Base-by-base conservation (phyloP, 2,113 vertebrate species). In the Elephantulus edwardii region DNA sequence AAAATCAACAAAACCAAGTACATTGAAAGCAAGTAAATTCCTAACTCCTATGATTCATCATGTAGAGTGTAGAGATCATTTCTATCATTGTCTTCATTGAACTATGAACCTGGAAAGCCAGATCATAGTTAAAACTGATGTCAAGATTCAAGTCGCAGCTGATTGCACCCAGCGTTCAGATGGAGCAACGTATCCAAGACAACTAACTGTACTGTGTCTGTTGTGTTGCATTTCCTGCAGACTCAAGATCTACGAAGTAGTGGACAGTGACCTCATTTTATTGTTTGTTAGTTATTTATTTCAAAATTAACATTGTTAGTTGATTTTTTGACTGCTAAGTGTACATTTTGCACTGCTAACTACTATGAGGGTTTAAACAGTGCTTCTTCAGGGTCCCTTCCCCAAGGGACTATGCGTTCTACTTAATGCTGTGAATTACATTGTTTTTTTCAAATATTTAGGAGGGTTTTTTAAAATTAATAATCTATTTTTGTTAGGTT, bases 391-490 rank as follows among this genome's bases (percentile, higher is more conserved):
- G 89, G 72, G 72, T 93, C 92, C 93, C 94, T 93, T 92, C 95
- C 84, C 42, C 71, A 60, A 94, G 97, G 97, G 95, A 80, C 88
- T 40, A 11, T 92, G 86, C 88, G 72, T 97, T 97, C 97, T 95
- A 95, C 95, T 97, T 97, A 98, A 98, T 97, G 97, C 98, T 98
- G 98, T 98, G 98, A 98, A 98, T 97, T 97, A 97, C 95, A 91
- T 97, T n/a, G n/a, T n/a, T n/a, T n/a, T 97, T 95, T 95, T 97
- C 94, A 96, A 90, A 96, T 95, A 85, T 97, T 95, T 95, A 95
- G 95, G 95, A n/a, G n/a, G n/a, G n/a, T 24, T 88, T 30, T 30
- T 50, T 16, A 50, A 50, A 94, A 93, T 92, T 96, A 94, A 96
- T 96, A 94, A 96, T 96, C 96, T 96, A 77, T 97, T 93, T 97